Evolutionary conservation across 2,113 vertebrate genomes (phyloP).

Genomic region (human): DNA sequence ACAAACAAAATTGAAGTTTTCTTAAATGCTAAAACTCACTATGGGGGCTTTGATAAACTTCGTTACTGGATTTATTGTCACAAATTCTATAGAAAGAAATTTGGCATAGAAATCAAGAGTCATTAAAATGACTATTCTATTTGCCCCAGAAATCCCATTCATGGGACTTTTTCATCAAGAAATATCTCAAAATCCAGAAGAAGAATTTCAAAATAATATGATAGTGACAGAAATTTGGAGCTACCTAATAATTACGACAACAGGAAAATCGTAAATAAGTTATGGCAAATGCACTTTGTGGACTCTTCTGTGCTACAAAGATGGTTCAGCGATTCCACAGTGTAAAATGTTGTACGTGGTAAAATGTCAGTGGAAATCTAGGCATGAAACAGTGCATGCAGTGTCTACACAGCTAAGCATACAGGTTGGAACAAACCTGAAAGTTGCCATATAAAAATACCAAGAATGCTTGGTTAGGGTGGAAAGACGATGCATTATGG

Average conservation of each 20-base stretch:
- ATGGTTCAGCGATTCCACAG: neutral
- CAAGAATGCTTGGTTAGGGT: neutral
- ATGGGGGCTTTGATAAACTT: neutral
- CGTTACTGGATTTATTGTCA: neutral
- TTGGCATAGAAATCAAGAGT: neutral
- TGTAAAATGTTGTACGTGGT: neutral
- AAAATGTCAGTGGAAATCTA: neutral
- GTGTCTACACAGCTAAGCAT: neutral
- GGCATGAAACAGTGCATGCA: neutral
- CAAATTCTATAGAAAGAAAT: constrained; percentile 11
- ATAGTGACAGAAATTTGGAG: neutral
- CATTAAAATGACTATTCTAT: neutral
- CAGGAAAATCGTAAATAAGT: neutral
- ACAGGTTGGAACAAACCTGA: neutral
- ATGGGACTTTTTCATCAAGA: neutral
- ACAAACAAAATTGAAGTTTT: neutral
- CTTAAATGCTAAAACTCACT: neutral
- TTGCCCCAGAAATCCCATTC: neutral
- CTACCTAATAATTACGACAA: neutral
- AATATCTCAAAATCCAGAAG: neutral
- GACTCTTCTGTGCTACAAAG: neutral
- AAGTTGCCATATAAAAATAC: neutral
- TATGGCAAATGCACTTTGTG: neutral
- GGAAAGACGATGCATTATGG: neutral
- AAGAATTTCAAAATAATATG: neutral